Evolutionary conservation across 2,113 vertebrate species (phyloP), one percentile per base, ranked within the genome.

Genomic region (Monopterus albus): DNA sequence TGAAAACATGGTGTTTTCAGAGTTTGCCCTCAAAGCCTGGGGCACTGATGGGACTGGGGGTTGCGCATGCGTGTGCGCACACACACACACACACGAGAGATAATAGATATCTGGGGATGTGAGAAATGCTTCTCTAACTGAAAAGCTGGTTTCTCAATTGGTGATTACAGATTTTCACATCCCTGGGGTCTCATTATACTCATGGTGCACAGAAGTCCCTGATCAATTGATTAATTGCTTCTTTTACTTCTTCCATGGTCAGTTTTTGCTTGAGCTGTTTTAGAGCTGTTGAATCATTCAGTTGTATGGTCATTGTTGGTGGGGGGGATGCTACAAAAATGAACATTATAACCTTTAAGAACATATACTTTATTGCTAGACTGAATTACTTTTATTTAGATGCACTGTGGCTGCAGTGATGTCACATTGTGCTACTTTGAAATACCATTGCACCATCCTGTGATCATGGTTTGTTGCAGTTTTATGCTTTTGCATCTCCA

Each of bases 141-240:
- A 72, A 62, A 84, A 28, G 0, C 21, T 35, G 15, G 17, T 71
- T 36, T 25, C 10, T 74, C 35, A 65, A 53, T 71, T 63, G 29
- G 70, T 46, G 35, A 58, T 33, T 0, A 10, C n/a, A 26, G 21
- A 50, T 62, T 68, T 21, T 63, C 4, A 4, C 2, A 5, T 79
- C 81, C 57, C 69, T 28, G 1, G 38, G 35, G 66, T 56, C 51
- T 80, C 46, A 81, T 82, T 85, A 67, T 14, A 26, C 20, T 69
- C 12, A 39, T 49, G n/a, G 36, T 28, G 26, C 47, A 45, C 2
- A 17, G 47, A 60, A 79, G 14, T 59, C 7, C 10, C 38, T 17
- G 64, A 76, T 78, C 67, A 39, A 69, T 73, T 40, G 46, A 45
- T 76, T 64, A 47, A 70, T 74, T 1, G 1, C 15, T 43, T 66